A percentile compares a stretch with the other conserved stretches of the same genome.
phyloP scores from a whole-genome alignment of 2,797 vertebrate genomes.

The Psittacula echo region DNA sequence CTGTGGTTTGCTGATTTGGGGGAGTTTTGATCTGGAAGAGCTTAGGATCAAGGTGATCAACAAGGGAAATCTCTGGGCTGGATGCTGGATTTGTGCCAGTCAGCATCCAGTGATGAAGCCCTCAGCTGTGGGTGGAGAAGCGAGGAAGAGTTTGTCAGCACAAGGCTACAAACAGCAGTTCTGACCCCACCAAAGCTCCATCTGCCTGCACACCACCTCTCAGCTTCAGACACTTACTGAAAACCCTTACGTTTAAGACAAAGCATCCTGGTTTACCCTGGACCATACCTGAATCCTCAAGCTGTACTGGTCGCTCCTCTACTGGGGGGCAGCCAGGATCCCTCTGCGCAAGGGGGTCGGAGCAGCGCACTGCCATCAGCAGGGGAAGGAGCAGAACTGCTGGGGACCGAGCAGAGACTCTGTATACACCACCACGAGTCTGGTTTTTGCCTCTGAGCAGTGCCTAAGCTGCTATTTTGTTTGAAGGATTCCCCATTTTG shows the following conservation, averaged over 20 bases:
- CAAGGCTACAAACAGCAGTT: background rate
- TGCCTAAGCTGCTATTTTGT: fast-evolving
- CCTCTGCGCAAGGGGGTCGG: fast-evolving
- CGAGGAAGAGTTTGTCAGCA: background rate
- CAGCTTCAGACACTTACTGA: fast-evolving
- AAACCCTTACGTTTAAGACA: background rate
- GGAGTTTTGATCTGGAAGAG: background rate
- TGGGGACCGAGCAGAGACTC: fast-evolving
- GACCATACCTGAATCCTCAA: fast-evolving
- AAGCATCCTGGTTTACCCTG: background rate
- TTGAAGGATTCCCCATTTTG: background rate
- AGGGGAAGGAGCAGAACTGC: slow-evolving; percentile 29
- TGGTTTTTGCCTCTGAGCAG: background rate
- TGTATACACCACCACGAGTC: fast-evolving
- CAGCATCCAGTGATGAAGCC: background rate
- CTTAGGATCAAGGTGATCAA: background rate
- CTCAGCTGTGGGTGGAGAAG: background rate
- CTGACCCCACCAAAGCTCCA: background rate
- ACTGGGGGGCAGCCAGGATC: background rate
- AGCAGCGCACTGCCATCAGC: slow-evolving; percentile 47
- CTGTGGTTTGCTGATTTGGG: background rate
- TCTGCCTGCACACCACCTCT: background rate
- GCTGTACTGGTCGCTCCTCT: background rate
- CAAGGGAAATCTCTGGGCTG: background rate
- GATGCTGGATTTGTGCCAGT: fast-evolving